Conservation (phyloP, 2,888 invertebrate species). For the Allolobophora icterica region DNA sequence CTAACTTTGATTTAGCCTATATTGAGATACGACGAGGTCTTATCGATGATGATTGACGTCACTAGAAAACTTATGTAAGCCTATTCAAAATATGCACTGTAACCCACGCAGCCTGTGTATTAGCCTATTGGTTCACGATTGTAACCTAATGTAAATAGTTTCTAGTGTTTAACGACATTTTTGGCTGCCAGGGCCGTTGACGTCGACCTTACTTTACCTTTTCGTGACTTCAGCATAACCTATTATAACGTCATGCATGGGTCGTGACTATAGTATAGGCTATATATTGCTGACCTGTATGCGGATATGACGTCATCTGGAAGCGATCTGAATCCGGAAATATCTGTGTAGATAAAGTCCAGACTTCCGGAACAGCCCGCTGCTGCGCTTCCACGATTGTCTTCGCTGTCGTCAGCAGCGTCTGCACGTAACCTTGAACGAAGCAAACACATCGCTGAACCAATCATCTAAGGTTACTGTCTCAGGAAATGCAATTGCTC, state of each 20-base stretch:
- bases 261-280: too few relatives aligned
- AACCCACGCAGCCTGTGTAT: neutral
- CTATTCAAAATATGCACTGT: neutral
- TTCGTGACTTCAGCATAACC: too few relatives aligned
- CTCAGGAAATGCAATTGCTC: too few relatives aligned
- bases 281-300: slow-evolving; percentile 36
- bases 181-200: too few relatives aligned
- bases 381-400: neutral
- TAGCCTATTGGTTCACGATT: too few relatives aligned
- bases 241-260: too few relatives aligned
- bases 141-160: too few relatives aligned
- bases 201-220: too few relatives aligned
- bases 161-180: too few relatives aligned
- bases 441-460: neutral
- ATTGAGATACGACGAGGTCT: neutral
- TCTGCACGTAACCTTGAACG: slow-evolving; percentile 18
- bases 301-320: slow-evolving; percentile 33
- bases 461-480: neutral
- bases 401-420: neutral
- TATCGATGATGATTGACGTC: neutral
- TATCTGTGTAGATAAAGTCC: slow-evolving; percentile 45
- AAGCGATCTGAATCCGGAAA: slow-evolving; percentile 38
- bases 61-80: neutral
- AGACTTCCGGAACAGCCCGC: slow-evolving; percentile 20
- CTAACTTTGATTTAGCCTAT: too few relatives aligned